These are phyloP conservation scores for Monopis laevigella DNA, from an alignment of 2,888 invertebrate species.

Conservation along the genomic window DNA sequence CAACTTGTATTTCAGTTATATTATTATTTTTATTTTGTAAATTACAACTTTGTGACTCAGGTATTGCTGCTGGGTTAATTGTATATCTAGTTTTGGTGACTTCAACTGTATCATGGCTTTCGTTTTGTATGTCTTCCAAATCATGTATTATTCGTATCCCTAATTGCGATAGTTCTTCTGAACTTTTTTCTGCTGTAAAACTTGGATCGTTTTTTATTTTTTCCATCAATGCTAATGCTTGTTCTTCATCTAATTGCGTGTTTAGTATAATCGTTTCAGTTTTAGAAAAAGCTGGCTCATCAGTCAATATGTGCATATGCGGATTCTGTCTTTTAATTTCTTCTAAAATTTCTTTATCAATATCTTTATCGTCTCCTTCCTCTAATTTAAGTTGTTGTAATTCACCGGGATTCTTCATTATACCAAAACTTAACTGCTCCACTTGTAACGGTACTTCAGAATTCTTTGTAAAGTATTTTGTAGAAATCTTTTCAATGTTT, in stretches of 20 bases:
- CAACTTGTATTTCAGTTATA: constrained; percentile 79
- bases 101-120: constrained; percentile 37
- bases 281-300: constrained; percentile 54
- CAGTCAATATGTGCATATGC: constrained; percentile 52
- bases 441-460: constrained; percentile 54
- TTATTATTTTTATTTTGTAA: constrained; percentile 59
- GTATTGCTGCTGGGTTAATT: constrained; percentile 48
- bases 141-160: constrained; percentile 52
- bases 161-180: constrained; percentile 50
- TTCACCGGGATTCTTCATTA: constrained; percentile 45
- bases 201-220: constrained; percentile 55
- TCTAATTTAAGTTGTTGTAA: constrained; percentile 46
- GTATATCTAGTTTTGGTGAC: constrained; percentile 53
- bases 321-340: constrained; percentile 57
- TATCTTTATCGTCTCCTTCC: constrained; percentile 46
- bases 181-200: constrained; percentile 54
- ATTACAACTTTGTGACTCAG: constrained; percentile 41
- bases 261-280: constrained; percentile 66
- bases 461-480: constrained; percentile 47
- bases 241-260: constrained; percentile 51
- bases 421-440: constrained; percentile 56
- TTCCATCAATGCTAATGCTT: constrained; percentile 54
- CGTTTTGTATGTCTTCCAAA: constrained; percentile 45
- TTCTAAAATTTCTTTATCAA: constrained; percentile 48
- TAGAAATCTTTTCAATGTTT: constrained; percentile 53